Base-by-base conservation (phyloP, 2,888 invertebrate genomes). In the Lacanobia wlatinum region DNA sequence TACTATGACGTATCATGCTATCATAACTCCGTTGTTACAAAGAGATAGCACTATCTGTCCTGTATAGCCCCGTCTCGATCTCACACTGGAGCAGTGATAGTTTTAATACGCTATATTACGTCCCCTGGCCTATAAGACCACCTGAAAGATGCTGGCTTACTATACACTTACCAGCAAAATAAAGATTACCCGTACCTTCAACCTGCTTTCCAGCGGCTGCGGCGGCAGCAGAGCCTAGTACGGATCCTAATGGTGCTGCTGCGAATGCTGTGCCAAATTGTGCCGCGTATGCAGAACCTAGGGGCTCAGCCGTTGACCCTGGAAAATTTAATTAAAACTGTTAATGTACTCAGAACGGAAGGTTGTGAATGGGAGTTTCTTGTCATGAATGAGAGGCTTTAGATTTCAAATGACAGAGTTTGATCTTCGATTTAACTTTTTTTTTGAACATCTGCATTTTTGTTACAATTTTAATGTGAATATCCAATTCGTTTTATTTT, bases 191-290 rank as follows among this genome's bases (percentile, higher is more conserved):
- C 93, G 92, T 93, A 98, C 98, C 98, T 97, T 99, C 99, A 89
- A 99, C 98, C 96, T 99, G 99, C 94, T 99, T 99, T 78, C 98
- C 98, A 80, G 98, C 98, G 64, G 98, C 98, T 9, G 98, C 97
- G 38, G 98, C 97, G 43, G 98, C 98, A 53, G 98, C 97, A 56
- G 98, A 97, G 60, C 97, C 97, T 78, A 97, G 96, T 83, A 97
- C 97, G 73, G 96, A 96, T 80, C 97, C 96, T 83, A 97, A 95
- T 70, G 97, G 96, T 73, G 97, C 96, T 76, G 97, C 96, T 67
- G 98, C 97, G 84, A 96, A 97, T 76, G 97, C 96, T 77, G 97
- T 96, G 80, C 97, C 97, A 91, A 97, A 97, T 93, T 97, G 97
- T 85, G 97, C 96, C 78, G 96, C 96, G 90, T 97, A 97, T 83